phyloP scores from a whole-genome alignment of 2,888 invertebrate genomes.

The Ecdyonurus torrentis region DNA sequence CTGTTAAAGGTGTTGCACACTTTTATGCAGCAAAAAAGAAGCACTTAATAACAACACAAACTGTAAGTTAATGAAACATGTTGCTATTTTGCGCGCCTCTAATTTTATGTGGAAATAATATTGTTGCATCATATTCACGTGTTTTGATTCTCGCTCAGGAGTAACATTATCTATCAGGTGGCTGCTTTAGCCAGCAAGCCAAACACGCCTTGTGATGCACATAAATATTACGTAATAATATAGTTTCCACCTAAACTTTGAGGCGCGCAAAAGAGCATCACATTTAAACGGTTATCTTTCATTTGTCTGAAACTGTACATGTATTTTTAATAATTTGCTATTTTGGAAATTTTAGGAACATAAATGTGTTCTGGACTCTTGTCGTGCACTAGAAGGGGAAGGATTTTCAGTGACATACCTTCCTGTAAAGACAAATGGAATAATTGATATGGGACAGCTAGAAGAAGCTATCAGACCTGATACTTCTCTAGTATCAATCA shows the following conservation, averaged over 20 bases:
- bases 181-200: too few species aligned
- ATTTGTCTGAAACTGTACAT: too few species aligned
- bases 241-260: too few species aligned
- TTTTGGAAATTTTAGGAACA: slow-evolving; percentile 65
- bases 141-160: neutral
- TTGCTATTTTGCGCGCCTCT: neutral
- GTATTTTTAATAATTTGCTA: too few species aligned
- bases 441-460: slow-evolving; percentile 65
- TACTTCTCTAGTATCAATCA: slow-evolving; percentile 87
- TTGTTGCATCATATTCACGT: too few species aligned
- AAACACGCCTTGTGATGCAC: too few species aligned
- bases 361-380: slow-evolving; percentile 97
- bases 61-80: slow-evolving; percentile 41
- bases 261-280: too few species aligned
- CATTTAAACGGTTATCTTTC: too few species aligned
- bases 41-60: slow-evolving; percentile 94
- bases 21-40: slow-evolving; percentile 89
- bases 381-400: slow-evolving; percentile 84
- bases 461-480: slow-evolving; percentile 72
- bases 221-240: too few species aligned
- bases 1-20: slow-evolving; percentile 89
- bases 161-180: neutral
- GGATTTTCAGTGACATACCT: slow-evolving; percentile 92
- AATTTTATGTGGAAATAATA: too few species aligned
- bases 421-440: slow-evolving; percentile 70